A percentile compares a stretch with the other conserved stretches of the same genome.
Conservation (phyloP, 1,140 invertebrate species). For the Zaprionus nigranus region DNA sequence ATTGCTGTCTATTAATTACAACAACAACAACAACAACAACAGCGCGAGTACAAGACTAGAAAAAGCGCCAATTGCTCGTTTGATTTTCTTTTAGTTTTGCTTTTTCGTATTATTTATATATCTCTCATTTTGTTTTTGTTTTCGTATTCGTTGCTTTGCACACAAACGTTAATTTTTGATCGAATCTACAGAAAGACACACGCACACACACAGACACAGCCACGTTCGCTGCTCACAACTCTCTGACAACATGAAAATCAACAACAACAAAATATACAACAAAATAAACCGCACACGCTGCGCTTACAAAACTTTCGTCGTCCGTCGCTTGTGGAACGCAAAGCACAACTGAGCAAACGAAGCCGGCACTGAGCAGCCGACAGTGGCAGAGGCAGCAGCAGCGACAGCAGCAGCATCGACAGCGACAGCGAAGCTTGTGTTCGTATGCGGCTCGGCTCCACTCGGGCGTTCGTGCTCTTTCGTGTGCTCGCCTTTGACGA, state of each 20-base stretch:
- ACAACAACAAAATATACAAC: conserved; percentile 29
- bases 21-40: conserved; percentile 6
- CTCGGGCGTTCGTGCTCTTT: conserved; percentile 26
- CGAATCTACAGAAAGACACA: conserved; percentile 35
- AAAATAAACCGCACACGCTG: conserved; percentile 27
- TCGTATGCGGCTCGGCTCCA: conserved; percentile 1
- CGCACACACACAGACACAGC: conserved; percentile 22
- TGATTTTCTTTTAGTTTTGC: conserved; percentile 29
- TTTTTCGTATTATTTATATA: conserved; percentile 25
- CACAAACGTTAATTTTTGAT: conserved; percentile 56
- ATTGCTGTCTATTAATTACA: conserved; percentile 31
- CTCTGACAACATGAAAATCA: conserved; percentile 25
- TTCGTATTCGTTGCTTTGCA: conserved; percentile 42
- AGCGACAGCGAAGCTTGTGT: conserved; percentile 16
- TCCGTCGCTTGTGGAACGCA: conserved; percentile 56
- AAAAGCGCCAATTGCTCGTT: conserved; percentile 29
- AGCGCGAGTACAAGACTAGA: conserved; percentile 12
- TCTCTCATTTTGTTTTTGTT: conserved; percentile 12
- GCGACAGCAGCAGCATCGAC: conserved; percentile 4
- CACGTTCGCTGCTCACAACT: neutral
- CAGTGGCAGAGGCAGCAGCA: conserved; percentile 8
- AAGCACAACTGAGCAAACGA: conserved; percentile 51
- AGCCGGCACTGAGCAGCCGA: conserved; percentile 40
- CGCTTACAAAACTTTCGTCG: conserved; percentile 51
- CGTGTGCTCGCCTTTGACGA: conserved; percentile 18